Evolutionary conservation across 2,888 invertebrate genomes (phyloP).

Genomic region (Amphimallon solstitiale): DNA sequence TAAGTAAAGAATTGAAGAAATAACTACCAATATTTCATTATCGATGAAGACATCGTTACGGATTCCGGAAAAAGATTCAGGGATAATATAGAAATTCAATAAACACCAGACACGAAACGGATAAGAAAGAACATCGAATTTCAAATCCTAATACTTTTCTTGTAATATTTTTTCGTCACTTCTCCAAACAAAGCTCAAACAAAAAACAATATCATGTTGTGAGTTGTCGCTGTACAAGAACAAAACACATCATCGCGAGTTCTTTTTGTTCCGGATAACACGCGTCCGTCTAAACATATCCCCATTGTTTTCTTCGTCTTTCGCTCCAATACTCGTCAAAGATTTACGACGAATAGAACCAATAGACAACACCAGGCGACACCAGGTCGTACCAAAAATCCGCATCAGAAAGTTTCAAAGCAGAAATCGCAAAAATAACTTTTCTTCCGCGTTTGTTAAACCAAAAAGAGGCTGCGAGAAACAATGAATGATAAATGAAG

Average conservation of each 20-base stretch:
- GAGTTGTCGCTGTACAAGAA: neutral
- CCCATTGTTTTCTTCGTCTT: slow-evolving; percentile 13
- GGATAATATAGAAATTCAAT: no score
- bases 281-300: slow-evolving; percentile 2
- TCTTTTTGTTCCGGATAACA: slow-evolving; percentile 17
- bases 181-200: neutral
- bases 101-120: no score
- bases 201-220: slow-evolving; percentile 5
- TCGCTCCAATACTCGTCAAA: slow-evolving; percentile 15
- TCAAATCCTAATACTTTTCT: no score
- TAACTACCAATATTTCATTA: no score
- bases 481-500: slow-evolving; percentile 21
- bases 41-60: no score
- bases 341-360: slow-evolving; percentile 8
- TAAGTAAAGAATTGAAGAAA: no score
- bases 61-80: no score
- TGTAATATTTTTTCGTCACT: no score
- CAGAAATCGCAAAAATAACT: slow-evolving; percentile 24
- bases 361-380: slow-evolving; percentile 8
- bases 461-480: neutral
- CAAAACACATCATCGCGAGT: neutral
- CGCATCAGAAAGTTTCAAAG: slow-evolving; percentile 19
- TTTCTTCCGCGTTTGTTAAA: neutral
- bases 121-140: no score
- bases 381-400: neutral